Evolutionary conservation across 2,888 invertebrate genomes (phyloP).

Genomic region (Volucella zonaria): DNA sequence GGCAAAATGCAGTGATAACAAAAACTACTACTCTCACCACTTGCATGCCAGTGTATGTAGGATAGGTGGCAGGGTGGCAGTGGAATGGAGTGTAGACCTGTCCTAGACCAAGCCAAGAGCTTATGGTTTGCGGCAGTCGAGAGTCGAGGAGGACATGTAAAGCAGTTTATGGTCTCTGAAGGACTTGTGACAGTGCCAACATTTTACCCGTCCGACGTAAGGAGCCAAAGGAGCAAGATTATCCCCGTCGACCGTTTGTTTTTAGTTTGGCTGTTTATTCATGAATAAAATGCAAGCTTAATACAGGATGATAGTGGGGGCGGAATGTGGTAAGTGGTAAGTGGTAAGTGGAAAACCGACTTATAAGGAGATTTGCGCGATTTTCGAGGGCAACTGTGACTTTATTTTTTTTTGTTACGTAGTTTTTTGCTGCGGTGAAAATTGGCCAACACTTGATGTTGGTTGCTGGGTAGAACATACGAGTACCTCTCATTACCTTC

Average conservation of each 20-base stretch:
- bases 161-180: conserved; percentile 71
- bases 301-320: conserved; percentile 33
- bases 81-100: conserved; percentile 14
- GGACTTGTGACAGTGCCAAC: conserved; percentile 73
- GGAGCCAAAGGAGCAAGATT: conserved; percentile 42
- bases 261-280: conserved; percentile 69
- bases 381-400: conserved; percentile 54
- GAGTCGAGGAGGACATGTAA: conserved; percentile 64
- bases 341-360: conserved; percentile 8
- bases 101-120: conserved; percentile 19
- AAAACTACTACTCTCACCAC: conserved; percentile 51
- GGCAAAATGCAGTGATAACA: conserved; percentile 69
- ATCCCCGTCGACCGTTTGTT: conserved; percentile 39
- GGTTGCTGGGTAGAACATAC: conserved; percentile 1
- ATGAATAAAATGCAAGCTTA: conserved; percentile 64
- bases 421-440: conserved; percentile 23
- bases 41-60: not conserved
- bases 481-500: conserved; percentile 71
- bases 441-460: conserved; percentile 65
- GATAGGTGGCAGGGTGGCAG: conserved; percentile 23
- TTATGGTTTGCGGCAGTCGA: conserved; percentile 41
- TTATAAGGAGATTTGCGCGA: conserved; percentile 68
- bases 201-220: conserved; percentile 40
- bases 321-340: not conserved
- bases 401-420: not conserved